Evolutionary conservation across 2,888 invertebrate genomes (phyloP).

Genomic region (Agriopis marginaria): DNA sequence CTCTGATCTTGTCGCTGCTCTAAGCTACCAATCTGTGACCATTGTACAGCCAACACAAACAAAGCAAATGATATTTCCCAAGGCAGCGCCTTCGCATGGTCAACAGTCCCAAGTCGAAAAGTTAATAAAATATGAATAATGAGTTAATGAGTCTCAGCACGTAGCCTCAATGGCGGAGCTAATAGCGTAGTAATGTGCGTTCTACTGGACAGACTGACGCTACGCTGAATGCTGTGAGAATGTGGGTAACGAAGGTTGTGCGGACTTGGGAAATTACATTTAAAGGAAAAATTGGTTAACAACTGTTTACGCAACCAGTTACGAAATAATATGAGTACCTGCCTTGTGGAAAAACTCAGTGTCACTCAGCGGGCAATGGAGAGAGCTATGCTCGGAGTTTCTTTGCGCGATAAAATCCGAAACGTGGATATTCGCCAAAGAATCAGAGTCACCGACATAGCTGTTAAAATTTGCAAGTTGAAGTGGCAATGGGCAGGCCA

Average conservation of each 20-base stretch:
- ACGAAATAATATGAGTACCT: neutral
- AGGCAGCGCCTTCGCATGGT: constrained; percentile 1
- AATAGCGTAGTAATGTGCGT: constrained; percentile 38
- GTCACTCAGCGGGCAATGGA: too few species aligned
- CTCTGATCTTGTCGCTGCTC: too few species aligned
- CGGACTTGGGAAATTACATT: constrained; percentile 22
- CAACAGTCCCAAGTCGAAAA: constrained; percentile 19
- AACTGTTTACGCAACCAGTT: neutral
- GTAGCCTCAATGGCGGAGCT: constrained; percentile 45
- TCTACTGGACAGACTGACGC: constrained; percentile 9
- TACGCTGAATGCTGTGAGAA: constrained; percentile 23
- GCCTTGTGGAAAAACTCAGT: too few species aligned
- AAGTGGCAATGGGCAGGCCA: too few species aligned
- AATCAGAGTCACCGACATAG: too few species aligned
- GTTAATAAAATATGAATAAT: constrained; percentile 39
- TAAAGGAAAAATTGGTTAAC: neutral
- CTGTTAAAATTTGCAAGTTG: too few species aligned
- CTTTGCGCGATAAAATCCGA: too few species aligned
- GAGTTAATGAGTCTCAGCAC: constrained; percentile 33
- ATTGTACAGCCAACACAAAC: neutral
- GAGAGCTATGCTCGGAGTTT: too few species aligned
- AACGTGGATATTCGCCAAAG: too few species aligned
- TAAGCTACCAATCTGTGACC: neutral
- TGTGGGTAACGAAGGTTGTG: neutral
- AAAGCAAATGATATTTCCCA: constrained; percentile 4